A percentile compares a stretch with the other conserved stretches of the same genome.
These are phyloP conservation scores for Pollicipes pollicipes DNA, from an alignment of 1,140 invertebrate species.

Conservation along the genomic window DNA sequence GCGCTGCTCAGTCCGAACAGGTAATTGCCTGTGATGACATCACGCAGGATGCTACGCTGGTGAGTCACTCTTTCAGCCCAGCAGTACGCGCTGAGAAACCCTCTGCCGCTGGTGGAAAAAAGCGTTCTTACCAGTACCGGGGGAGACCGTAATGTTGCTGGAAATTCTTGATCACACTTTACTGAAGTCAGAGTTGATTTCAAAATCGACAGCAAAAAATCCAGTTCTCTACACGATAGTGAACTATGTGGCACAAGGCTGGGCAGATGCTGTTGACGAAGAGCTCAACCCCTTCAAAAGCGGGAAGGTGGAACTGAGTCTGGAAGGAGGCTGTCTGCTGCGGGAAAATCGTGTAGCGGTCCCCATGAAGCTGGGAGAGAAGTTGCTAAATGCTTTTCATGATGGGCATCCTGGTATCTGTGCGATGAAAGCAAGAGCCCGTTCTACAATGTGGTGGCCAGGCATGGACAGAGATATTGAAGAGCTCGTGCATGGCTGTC, in stretches of 20 bases:
- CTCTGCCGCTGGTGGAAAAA: too few species aligned
- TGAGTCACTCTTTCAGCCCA: too few species aligned
- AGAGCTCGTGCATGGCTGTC: background rate
- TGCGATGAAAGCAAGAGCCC: background rate
- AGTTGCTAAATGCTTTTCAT: background rate
- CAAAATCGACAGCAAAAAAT: background rate
- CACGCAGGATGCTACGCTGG: too few species aligned
- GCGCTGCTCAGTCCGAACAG: too few species aligned
- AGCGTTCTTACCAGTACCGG: too few species aligned
- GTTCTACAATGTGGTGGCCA: background rate
- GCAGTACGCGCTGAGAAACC: too few species aligned
- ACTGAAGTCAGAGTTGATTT: background rate
- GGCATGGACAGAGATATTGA: background rate
- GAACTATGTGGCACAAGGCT: background rate
- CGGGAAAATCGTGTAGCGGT: background rate
- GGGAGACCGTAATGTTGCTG: too few species aligned
- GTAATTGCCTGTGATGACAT: too few species aligned
- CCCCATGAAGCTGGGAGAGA: background rate
- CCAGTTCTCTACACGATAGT: background rate
- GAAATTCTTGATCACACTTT: too few species aligned
- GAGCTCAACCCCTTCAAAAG: background rate
- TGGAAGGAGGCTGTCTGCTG: background rate
- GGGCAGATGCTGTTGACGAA: background rate
- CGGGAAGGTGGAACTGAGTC: background rate
- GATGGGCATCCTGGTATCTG: background rate